Conservation (phyloP, 64 coral and sea anemone species). For the Exaiptasia diaphana region DNA sequence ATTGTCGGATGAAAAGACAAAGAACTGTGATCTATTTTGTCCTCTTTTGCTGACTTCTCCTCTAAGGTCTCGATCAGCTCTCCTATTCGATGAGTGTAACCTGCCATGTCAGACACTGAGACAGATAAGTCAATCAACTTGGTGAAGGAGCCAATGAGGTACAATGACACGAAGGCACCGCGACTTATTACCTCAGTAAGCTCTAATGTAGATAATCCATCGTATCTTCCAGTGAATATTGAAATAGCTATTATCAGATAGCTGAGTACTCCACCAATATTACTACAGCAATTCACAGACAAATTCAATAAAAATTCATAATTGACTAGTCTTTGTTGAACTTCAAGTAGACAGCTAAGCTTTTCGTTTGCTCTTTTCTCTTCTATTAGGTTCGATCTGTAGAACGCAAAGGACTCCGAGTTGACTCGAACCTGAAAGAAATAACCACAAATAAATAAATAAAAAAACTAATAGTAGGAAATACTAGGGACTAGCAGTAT, state of each 20-base stretch:
- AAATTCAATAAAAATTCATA: neutral
- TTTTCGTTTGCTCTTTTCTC: neutral
- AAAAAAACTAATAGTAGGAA: neutral
- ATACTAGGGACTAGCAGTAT: too few species aligned
- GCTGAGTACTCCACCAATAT: neutral
- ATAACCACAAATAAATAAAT: neutral
- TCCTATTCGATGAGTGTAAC: constrained; percentile 57
- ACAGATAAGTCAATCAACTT: constrained; percentile 76
- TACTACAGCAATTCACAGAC: neutral
- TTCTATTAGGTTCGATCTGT: neutral
- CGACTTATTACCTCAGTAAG: neutral
- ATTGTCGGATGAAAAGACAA: too few species aligned
- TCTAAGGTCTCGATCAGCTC: neutral
- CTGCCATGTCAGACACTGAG: constrained; percentile 63
- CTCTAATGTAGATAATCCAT: neutral
- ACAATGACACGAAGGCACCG: constrained; percentile 73
- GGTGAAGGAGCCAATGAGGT: constrained; percentile 67
- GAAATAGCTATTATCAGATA: neutral
- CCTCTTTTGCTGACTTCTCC: neutral
- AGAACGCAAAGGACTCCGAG: constrained; percentile 19
- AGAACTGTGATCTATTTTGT: too few species aligned
- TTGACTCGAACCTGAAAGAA: constrained; percentile 5
- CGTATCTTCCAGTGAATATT: neutral
- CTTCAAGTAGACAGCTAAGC: neutral
- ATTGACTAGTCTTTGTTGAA: neutral